phyloP scores from a whole-genome alignment of 1,140 invertebrate species.

The Thalassaphorura encarpata region DNA sequence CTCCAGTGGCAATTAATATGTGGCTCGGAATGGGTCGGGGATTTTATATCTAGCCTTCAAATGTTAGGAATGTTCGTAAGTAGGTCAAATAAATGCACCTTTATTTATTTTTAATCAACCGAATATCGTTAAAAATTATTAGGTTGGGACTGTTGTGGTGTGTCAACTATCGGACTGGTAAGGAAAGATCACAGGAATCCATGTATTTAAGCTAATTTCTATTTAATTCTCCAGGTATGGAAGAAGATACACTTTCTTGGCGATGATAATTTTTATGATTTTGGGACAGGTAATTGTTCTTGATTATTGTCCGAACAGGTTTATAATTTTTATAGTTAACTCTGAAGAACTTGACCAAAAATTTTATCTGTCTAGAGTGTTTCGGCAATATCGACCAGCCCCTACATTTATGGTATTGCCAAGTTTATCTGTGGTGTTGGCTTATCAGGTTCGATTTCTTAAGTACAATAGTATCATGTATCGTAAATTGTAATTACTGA shows the following conservation, averaged over 20 bases:
- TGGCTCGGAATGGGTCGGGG: conserved; percentile 1
- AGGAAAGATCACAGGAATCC: too few relatives aligned
- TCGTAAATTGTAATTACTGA: background rate
- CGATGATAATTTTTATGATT: conserved; percentile 17
- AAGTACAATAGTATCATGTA: background rate
- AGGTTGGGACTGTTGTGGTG: conserved; percentile 20
- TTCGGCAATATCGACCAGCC: conserved; percentile 13
- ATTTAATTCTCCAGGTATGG: too few relatives aligned
- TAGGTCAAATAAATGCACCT: too few relatives aligned
- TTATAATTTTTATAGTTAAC: too few relatives aligned
- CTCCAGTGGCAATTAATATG: conserved; percentile 3
- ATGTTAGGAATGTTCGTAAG: conserved; percentile 11
- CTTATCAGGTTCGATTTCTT: conserved; percentile 9
- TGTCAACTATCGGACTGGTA: conserved; percentile 27
- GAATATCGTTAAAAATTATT: too few relatives aligned
- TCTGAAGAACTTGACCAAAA: background rate
- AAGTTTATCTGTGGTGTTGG: conserved; percentile 25
- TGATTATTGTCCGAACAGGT: too few relatives aligned
- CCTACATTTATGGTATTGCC: conserved; percentile 18
- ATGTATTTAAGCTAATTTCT: too few relatives aligned
- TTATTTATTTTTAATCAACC: too few relatives aligned
- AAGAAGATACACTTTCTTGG: conserved; percentile 20
- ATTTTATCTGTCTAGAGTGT: background rate
- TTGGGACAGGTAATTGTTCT: conserved; percentile 8
- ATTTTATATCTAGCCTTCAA: conserved; percentile 12